Evolutionary conservation across 2,797 vertebrate genomes (phyloP).

Genomic region (Alcedo atthis): DNA sequence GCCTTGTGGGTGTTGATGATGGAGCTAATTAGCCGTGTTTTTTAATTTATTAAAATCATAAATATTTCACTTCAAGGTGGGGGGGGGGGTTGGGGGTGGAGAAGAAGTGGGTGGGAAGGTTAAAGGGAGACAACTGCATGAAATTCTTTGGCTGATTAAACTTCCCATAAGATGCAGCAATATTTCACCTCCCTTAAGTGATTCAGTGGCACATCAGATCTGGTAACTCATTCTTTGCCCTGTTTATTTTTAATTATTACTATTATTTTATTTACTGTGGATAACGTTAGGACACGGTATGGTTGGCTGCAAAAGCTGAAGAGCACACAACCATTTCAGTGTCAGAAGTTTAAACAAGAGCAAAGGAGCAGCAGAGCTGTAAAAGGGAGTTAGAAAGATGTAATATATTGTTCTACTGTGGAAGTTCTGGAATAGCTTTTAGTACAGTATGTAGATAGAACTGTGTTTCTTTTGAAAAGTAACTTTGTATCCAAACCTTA

Average conservation of each 20-base stretch:
- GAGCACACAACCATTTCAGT: not conserved
- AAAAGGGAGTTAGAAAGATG: not conserved
- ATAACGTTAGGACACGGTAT: not conserved
- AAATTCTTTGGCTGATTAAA: constrained; percentile 70
- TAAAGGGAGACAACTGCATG: constrained; percentile 53
- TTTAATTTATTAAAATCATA: constrained; percentile 78
- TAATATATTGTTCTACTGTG: not conserved
- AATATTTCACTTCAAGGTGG: constrained; percentile 64
- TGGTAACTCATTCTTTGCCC: constrained; percentile 6
- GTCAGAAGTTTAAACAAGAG: constrained; percentile 14
- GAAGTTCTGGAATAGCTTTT: not conserved
- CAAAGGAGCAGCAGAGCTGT: not conserved
- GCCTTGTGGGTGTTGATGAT: constrained; percentile 54
- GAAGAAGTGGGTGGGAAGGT: constrained; percentile 16
- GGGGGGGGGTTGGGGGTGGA: not conserved
- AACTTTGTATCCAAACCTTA: not conserved
- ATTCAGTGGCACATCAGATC: constrained; percentile 14
- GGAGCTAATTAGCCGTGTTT: constrained; percentile 73
- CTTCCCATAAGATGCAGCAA: constrained; percentile 5
- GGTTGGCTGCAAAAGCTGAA: constrained; percentile 22
- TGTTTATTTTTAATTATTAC: constrained; percentile 69
- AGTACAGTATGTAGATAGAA: not conserved
- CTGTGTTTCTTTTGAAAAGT: not conserved
- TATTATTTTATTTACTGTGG: constrained; percentile 37
- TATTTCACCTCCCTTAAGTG: constrained; percentile 56